Percentiles rank a stretch among this genome's conserved stretches.
Evolutionary conservation across 1,140 invertebrate genomes (phyloP).

Genomic region (Aporrectodea caliginosa): DNA sequence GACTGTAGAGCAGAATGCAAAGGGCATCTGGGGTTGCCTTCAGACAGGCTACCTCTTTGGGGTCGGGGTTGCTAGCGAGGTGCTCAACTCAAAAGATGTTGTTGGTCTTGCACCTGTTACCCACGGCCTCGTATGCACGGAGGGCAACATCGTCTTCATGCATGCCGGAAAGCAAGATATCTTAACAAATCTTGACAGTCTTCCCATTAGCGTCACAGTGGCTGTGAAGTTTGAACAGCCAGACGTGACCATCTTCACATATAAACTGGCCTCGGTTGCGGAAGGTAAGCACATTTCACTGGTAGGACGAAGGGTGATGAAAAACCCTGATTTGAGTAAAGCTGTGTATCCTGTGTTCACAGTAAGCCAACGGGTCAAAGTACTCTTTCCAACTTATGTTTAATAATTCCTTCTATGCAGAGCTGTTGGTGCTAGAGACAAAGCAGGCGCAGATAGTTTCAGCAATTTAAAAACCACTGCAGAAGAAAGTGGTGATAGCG

Average conservation of each 20-base stretch:
- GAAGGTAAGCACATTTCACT: constrained; percentile 30
- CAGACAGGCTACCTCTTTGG: constrained; percentile 45
- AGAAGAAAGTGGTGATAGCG: no score
- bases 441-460: no score
- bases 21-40: neutral
- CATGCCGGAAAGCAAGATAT: constrained; percentile 40
- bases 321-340: constrained; percentile 33
- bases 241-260: constrained; percentile 40
- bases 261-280: constrained; percentile 37
- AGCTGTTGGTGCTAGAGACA: neutral
- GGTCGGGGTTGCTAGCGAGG: constrained; percentile 42
- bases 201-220: constrained; percentile 44
- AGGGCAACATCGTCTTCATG: constrained; percentile 41
- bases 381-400: constrained; percentile 45
- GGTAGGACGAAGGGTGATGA: constrained; percentile 40
- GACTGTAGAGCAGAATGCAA: constrained; percentile 43
- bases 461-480: no score
- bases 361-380: constrained; percentile 48
- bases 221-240: constrained; percentile 38
- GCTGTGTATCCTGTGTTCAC: constrained; percentile 47
- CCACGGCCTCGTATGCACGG: constrained; percentile 43
- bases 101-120: constrained; percentile 43
- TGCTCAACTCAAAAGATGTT: constrained; percentile 43
- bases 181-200: constrained; percentile 40
- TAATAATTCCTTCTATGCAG: constrained; percentile 21